Evolutionary conservation across 1,140 invertebrate species (phyloP), one percentile per base, ranked within the genome.

Genomic region (Reticulitermes speratus): DNA sequence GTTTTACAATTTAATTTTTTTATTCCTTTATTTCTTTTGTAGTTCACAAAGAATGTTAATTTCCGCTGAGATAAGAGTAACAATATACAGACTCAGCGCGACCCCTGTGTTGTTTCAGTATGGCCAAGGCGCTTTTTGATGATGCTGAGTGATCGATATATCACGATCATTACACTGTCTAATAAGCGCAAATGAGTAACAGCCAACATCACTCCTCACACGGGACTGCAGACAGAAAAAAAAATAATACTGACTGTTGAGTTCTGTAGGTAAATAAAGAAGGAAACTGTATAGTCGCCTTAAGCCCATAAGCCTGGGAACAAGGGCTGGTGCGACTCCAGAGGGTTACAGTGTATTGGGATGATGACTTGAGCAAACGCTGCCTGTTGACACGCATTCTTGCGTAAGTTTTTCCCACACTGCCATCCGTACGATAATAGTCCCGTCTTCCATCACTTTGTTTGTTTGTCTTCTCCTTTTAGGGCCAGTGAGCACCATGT

Each of bases 371-470:
- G 65, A 30, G n/a, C 65, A 75, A 75, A 75, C 65, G 65, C 65
- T 75, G 25, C 9, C 65, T 75, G 65, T 75, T 75, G 65, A 75
- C 65, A 75, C n/a, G 65, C 65, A 75, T 65, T 65, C 59, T 65
- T 65, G 59, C 8, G 6, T 25, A 19, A 25, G 65, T 75, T 75
- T 75, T 75, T 75, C 65, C 65, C 65, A 75, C 65, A 75, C 25
- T 75, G n/a, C 65, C 65, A 75, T 30, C 65, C n/a, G n/a, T 75
- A 75, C 65, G 65, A 75, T 75, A 75, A 75, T 75, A 75, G 65
- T n/a, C n/a, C 65, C 25, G 65, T n/a, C 65, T 75, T 30, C 65
- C 65, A 75, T 75, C 65, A 25, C n/a, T 75, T 25, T 30, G n/a
- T 75, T 75, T 30, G 65, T 75, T 75, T 75, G n/a, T 75, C n/a